A percentile compares a stretch with the other conserved stretches of the same genome.
Conservation (phyloP, 1,140 invertebrate species). For the Trypoxylus dichotomus region DNA sequence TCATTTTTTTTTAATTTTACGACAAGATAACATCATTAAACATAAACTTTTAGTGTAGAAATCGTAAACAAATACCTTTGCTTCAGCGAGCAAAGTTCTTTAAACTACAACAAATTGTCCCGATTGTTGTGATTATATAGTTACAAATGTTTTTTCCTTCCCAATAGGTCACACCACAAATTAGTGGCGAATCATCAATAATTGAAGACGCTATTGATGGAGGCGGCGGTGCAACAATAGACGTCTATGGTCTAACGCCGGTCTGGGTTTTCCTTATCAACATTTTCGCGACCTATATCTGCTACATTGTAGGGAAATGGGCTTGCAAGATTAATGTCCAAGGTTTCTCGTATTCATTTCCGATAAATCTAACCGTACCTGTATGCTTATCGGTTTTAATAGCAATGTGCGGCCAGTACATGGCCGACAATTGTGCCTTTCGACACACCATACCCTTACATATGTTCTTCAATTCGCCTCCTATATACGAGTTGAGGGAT, state of each 20-base stretch:
- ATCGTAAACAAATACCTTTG: too few relatives aligned
- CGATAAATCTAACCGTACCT: conserved; percentile 72
- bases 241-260: conserved; percentile 46
- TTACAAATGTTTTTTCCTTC: background rate
- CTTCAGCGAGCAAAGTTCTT: too few relatives aligned
- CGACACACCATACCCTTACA: conserved; percentile 65
- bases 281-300: conserved; percentile 63
- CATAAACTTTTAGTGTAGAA: too few relatives aligned
- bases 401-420: conserved; percentile 62
- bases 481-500: conserved; percentile 58
- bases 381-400: conserved; percentile 67
- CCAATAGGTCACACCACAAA: conserved; percentile 29
- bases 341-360: conserved; percentile 77
- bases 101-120: too few relatives aligned
- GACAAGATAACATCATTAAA: too few relatives aligned
- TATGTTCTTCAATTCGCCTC: conserved; percentile 66
- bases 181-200: conserved; percentile 32
- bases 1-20: too few relatives aligned
- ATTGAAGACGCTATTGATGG: conserved; percentile 48
- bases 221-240: conserved; percentile 44
- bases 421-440: conserved; percentile 65
- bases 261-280: conserved; percentile 66
- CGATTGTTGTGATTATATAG: too few relatives aligned
- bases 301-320: conserved; percentile 77
- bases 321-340: conserved; percentile 84